Evolutionary conservation across 1,140 invertebrate species (phyloP), one percentile per base, ranked within the genome.

Genomic region (Lepeophtheirus salmonis): DNA sequence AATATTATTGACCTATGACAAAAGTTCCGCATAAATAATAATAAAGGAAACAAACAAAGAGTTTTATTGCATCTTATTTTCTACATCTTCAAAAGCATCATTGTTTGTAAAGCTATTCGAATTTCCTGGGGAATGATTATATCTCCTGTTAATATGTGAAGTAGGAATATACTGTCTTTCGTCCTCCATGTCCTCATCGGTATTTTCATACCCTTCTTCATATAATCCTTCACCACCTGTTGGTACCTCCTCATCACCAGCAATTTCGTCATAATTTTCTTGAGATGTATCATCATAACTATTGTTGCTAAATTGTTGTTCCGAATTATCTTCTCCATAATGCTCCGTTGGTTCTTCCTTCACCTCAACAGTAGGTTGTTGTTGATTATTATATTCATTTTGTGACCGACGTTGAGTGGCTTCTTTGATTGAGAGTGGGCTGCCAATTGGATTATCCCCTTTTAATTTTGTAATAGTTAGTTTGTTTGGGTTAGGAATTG

Each of bases 121-220:
- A n/a, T n/a, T n/a, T n/a, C n/a, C n/a, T n/a, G n/a, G n/a, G n/a
- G n/a, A n/a, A n/a, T n/a, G n/a, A n/a, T n/a, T n/a, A n/a, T n/a
- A n/a, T n/a, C n/a, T n/a, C n/a, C n/a, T n/a, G n/a, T n/a, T n/a
- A n/a, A n/a, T n/a, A n/a, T n/a, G n/a, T n/a, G n/a, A n/a, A n/a
- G n/a, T n/a, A n/a, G n/a, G n/a, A n/a, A n/a, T 61, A n/a, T 50
- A 56, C 26, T 49, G 20, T 49, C 41, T 16, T 26, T 62, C 18
- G 17, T 61, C 50, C 3, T 54, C 16, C 17, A 20, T 14, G 21
- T n/a, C 21, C 2, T 54, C 52, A 20, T 54, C 52, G 52, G 14
- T 14, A 20, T 22, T 2, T 22, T n/a, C 26, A 2, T 14, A n/a
- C 22, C 25, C 55, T 6, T 21, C 23, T 26, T 23, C 55, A 56